Base-by-base conservation (phyloP, 2,797 vertebrate species). In the Arrhamphus sclerolepis region DNA sequence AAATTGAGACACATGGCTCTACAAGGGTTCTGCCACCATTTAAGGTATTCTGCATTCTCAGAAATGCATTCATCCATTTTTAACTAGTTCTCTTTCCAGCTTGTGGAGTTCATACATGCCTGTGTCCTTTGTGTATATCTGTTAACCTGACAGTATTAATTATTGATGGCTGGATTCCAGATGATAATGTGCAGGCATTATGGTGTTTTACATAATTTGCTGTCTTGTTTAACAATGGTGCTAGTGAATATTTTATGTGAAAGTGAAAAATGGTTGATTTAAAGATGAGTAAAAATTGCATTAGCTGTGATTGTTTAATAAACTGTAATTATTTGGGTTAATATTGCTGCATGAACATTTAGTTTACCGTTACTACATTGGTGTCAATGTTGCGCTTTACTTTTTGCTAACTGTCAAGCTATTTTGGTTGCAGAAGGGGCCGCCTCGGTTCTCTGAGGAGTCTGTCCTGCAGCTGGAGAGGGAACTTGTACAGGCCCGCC, bases 391-490 rank as follows among this genome's bases (percentile, higher is more conserved):
- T 2, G 56, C 38, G 22, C 38, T 44, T 34, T 50, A 9, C 34
- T 20, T 5, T 18, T 10, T 43, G 1, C 54, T 72, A 22, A 51
- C 18, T 16, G 22, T 53, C 18, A 0, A 58, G 28, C 70, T 28
- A 70, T 85, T 66, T 89, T 87, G 47, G 76, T 64, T 94, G 87
- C 91, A 96, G 92, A 97, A 97, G 86, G 92, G 92, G 81, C 92
- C 89, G 81, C 91, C 91, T 75, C 94, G 91, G 50, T 97, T 95
- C 92, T 94, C 92, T 14, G 97, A 99, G 94, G 96, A 98, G 84
- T 95, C 94, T 38, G 90, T 99, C 69, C 92, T 99, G 62, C 97
- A 97, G 82, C 87, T 99, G 86, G 97, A 99, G 89, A 94, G 91
- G 66, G 97, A 99, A 84, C 89, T 99, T 50, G 96, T 99, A 2